These are phyloP conservation scores for Cheilosia grossa DNA, from an alignment of 2,888 invertebrate genomes.

Conservation along the genomic window DNA sequence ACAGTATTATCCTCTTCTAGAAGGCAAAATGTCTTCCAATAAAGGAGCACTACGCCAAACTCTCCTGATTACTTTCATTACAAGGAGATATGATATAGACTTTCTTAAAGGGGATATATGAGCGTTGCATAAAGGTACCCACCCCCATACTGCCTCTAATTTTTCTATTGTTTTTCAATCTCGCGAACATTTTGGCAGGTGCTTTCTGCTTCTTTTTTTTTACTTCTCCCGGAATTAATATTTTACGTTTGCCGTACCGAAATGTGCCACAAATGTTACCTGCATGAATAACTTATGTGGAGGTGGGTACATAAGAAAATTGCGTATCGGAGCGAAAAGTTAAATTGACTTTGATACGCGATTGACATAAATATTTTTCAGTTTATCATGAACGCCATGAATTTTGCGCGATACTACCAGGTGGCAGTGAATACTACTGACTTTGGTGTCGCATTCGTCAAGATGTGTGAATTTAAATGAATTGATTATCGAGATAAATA, in stretches of 20 bases:
- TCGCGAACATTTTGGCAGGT: slow-evolving; percentile 44
- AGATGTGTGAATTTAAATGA: not conserved
- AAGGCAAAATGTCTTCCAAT: slow-evolving; percentile 45
- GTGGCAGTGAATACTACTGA: no score
- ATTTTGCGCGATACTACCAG: slow-evolving; percentile 12
- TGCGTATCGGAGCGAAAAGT: slow-evolving; percentile 42
- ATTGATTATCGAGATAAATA: no score
- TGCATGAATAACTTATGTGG: slow-evolving; percentile 46
- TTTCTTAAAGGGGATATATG: slow-evolving; percentile 8
- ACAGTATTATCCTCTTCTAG: slow-evolving; percentile 3
- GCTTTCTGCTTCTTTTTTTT: slow-evolving; percentile 20
- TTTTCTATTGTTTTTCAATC: slow-evolving; percentile 3
- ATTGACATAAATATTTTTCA: slow-evolving; percentile 51
- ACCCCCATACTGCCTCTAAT: not conserved
- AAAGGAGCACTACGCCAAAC: slow-evolving; percentile 47
- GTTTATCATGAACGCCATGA: slow-evolving; percentile 25
- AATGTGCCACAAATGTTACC: slow-evolving; percentile 48
- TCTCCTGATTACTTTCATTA: slow-evolving; percentile 62
- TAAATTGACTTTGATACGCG: slow-evolving; percentile 45
- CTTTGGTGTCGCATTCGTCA: not conserved
- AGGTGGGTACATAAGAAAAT: slow-evolving; percentile 52
- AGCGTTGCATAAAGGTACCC: not conserved
- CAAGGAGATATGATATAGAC: slow-evolving; percentile 29
- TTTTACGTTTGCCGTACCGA: slow-evolving; percentile 37
- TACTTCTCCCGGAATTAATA: slow-evolving; percentile 22